Evolutionary conservation across 2,888 invertebrate genomes (phyloP).

Genomic region (Blastobasis adustella): DNA sequence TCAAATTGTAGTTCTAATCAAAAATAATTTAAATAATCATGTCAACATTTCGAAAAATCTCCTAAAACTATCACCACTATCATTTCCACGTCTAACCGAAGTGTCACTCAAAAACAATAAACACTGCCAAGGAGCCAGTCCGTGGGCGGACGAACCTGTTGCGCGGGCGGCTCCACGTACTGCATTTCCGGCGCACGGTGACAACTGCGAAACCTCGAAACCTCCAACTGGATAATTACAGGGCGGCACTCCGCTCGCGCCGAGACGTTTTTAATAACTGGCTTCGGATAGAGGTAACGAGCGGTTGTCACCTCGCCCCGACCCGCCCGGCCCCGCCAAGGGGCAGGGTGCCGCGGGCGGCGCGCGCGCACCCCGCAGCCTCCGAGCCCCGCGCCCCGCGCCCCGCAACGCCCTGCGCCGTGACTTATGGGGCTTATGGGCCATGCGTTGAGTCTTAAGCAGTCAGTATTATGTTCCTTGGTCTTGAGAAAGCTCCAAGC

Average conservation of each 20-base stretch:
- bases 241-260: constrained; percentile 73
- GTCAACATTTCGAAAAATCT: too few relatives aligned
- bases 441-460: constrained; percentile 6
- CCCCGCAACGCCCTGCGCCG: constrained; percentile 45
- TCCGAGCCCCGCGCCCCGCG: constrained; percentile 51
- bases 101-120: too few relatives aligned
- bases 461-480: neutral
- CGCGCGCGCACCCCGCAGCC: constrained; percentile 43
- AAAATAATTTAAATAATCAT: too few relatives aligned
- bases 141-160: constrained; percentile 69
- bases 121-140: constrained; percentile 20
- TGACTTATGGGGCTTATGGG: constrained; percentile 60
- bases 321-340: constrained; percentile 45
- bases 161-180: constrained; percentile 70
- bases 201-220: constrained; percentile 60
- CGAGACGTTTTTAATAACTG: constrained; percentile 77
- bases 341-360: constrained; percentile 27
- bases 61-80: too few relatives aligned
- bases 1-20: too few relatives aligned
- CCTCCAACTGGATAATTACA: constrained; percentile 70
- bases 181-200: constrained; percentile 64
- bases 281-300: constrained; percentile 73
- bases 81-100: too few relatives aligned
- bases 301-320: constrained; percentile 73
- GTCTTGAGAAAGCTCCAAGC: neutral